Percentiles rank a stretch among this genome's conserved stretches.
These are phyloP conservation scores for Tetramorium simillimum DNA, from an alignment of 1,140 invertebrate genomes.

Conservation along the genomic window DNA sequence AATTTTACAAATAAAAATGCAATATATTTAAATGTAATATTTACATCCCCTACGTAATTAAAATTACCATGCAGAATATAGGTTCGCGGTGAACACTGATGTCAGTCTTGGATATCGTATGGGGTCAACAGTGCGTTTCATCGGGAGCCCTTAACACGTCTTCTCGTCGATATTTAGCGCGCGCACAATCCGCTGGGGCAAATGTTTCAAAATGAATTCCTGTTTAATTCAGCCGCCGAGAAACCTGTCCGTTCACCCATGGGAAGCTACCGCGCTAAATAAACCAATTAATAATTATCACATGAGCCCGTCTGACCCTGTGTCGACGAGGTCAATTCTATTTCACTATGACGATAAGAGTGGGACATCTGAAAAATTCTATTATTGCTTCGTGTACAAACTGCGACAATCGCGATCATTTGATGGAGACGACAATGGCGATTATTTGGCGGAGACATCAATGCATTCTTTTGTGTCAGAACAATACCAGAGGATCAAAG, in stretches of 20 bases:
- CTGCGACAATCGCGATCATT: background rate
- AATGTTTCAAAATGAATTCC: conserved; percentile 76
- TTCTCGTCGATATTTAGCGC: background rate
- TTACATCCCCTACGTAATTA: background rate
- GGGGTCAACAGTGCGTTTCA: conserved; percentile 25
- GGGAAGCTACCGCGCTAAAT: conserved; percentile 57
- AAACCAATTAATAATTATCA: conserved; percentile 76
- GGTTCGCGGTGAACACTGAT: background rate
- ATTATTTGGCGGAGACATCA: background rate
- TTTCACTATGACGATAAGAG: background rate
- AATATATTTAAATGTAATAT: background rate
- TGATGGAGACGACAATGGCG: background rate
- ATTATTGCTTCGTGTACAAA: background rate
- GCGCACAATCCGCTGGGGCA: conserved; percentile 47
- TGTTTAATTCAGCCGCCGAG: conserved; percentile 70
- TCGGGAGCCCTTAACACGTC: conserved; percentile 23
- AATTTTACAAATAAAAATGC: background rate
- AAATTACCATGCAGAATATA: conserved; percentile 7
- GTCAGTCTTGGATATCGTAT: background rate
- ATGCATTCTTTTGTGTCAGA: background rate
- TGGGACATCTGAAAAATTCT: background rate
- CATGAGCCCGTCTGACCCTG: background rate
- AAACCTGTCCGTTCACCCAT: conserved; percentile 22
- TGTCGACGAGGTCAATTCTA: background rate
- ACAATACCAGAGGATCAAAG: background rate